These are phyloP conservation scores for Mustelus asterias DNA, from an alignment of 2,113 vertebrate species.

Conservation along the genomic window DNA sequence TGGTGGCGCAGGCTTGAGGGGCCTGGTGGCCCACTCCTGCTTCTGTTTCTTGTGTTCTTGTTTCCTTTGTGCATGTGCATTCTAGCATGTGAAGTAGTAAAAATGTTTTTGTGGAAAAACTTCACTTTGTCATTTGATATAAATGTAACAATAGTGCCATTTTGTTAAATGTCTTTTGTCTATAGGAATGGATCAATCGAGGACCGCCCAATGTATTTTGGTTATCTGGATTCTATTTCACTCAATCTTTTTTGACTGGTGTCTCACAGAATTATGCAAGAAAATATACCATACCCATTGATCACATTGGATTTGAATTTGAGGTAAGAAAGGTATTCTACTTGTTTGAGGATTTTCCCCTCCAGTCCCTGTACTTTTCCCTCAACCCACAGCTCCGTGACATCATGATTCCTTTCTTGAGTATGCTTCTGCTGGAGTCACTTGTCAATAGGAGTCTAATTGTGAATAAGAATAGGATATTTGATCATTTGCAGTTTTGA, in stretches of 20 bases:
- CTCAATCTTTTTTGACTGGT: slow-evolving; percentile 86
- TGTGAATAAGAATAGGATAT: not conserved
- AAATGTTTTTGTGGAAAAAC: not conserved
- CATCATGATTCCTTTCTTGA: not conserved
- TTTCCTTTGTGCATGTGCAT: not conserved
- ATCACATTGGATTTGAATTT: slow-evolving; percentile 84
- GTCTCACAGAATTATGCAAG: slow-evolving; percentile 87
- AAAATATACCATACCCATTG: slow-evolving; percentile 81
- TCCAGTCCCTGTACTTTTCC: not conserved
- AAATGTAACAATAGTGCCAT: not conserved
- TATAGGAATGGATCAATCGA: slow-evolving; percentile 73
- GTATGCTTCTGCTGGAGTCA: not conserved
- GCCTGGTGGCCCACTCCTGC: too few species aligned
- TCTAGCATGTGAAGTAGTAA: not conserved
- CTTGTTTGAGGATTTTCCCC: not conserved
- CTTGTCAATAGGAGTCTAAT: not conserved
- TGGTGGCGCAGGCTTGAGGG: too few species aligned
- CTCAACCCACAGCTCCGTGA: not conserved
- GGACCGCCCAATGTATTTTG: slow-evolving; percentile 79
- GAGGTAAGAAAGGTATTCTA: slow-evolving; percentile 59
- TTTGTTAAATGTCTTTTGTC: slow-evolving; percentile 40
- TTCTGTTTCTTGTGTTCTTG: too few species aligned
- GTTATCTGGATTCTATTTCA: slow-evolving; percentile 92
- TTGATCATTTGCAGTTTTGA: not conserved
- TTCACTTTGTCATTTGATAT: not conserved